Evolutionary conservation across 2,797 vertebrate genomes (phyloP).

Genomic region (Leucoraja ocellata): DNA sequence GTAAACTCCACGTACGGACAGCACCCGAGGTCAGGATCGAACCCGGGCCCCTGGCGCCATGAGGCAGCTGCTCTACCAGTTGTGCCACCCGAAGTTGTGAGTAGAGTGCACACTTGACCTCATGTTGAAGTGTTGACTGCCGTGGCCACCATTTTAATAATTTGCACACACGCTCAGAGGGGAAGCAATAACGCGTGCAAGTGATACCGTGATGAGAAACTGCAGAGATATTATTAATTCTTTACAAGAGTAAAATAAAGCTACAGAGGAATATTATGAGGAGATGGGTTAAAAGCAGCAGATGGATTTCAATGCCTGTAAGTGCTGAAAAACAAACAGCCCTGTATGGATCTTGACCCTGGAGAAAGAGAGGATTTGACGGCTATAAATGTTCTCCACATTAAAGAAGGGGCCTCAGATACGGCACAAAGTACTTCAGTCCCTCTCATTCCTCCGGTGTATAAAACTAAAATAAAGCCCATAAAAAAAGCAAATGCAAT

Average conservation of each 20-base stretch:
- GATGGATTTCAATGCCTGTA: not conserved
- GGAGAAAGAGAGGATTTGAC: not conserved
- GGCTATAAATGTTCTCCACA: not conserved
- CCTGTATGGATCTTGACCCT: not conserved
- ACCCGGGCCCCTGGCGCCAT: too few relatives aligned
- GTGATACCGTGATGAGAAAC: not conserved
- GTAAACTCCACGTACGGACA: too few relatives aligned
- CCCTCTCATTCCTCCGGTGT: too few relatives aligned
- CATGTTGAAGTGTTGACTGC: too few relatives aligned
- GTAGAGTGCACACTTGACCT: too few relatives aligned
- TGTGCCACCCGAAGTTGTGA: too few relatives aligned
- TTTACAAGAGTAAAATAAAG: not conserved
- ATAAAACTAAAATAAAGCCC: not conserved
- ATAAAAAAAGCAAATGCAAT: not conserved
- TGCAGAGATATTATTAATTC: not conserved
- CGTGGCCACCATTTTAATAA: not conserved
- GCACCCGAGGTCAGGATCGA: too few relatives aligned
- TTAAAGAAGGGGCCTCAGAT: not conserved
- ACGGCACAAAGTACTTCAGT: too few relatives aligned
- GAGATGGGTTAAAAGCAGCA: not conserved
- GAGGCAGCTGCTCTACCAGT: too few relatives aligned
- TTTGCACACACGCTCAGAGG: not conserved
- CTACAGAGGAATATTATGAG: not conserved
- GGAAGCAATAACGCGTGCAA: not conserved
- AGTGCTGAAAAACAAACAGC: not conserved